Conservation (phyloP, 2,888 invertebrate genomes). For the Blastobasis adustella region DNA sequence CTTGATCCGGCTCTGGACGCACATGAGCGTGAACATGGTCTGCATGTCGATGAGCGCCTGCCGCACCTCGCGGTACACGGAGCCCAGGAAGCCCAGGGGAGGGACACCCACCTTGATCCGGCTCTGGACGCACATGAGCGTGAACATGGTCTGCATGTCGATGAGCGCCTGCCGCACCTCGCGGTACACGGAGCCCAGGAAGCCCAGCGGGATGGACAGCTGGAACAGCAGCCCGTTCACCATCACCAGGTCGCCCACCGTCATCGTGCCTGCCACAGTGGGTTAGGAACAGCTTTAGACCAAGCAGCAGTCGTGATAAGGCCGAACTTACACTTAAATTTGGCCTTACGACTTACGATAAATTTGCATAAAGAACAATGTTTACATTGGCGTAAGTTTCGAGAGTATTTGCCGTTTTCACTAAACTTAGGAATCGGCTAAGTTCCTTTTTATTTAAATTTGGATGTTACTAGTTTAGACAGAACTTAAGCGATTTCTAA, state of each 20-base stretch:
- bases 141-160: slow-evolving; percentile 99
- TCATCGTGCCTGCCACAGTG: slow-evolving; percentile 84
- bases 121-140: slow-evolving; percentile 47
- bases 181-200: slow-evolving; percentile 97
- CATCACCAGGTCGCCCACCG: slow-evolving; percentile 98
- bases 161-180: slow-evolving; percentile 96
- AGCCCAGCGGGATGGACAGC: slow-evolving; percentile 96
- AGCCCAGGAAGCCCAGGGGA: slow-evolving; percentile 98
- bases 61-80: slow-evolving; percentile 95
- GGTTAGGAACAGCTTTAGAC: too few relatives aligned
- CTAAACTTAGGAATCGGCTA: too few relatives aligned
- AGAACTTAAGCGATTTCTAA: too few relatives aligned
- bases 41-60: slow-evolving; percentile 99
- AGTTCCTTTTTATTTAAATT: too few relatives aligned
- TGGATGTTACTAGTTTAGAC: too few relatives aligned
- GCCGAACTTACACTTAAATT: too few relatives aligned
- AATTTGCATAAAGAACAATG: too few relatives aligned
- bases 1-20: slow-evolving; percentile 69
- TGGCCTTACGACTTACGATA: too few relatives aligned
- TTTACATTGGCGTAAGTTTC: too few relatives aligned
- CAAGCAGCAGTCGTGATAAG: too few relatives aligned
- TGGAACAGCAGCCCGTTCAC: slow-evolving; percentile 98
- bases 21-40: slow-evolving; percentile 90
- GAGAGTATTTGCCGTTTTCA: too few relatives aligned
- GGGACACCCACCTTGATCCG: slow-evolving; percentile 78